These are phyloP conservation scores for Lottia gigantea DNA, from an alignment of 2,888 invertebrate genomes.

Conservation along the genomic window DNA sequence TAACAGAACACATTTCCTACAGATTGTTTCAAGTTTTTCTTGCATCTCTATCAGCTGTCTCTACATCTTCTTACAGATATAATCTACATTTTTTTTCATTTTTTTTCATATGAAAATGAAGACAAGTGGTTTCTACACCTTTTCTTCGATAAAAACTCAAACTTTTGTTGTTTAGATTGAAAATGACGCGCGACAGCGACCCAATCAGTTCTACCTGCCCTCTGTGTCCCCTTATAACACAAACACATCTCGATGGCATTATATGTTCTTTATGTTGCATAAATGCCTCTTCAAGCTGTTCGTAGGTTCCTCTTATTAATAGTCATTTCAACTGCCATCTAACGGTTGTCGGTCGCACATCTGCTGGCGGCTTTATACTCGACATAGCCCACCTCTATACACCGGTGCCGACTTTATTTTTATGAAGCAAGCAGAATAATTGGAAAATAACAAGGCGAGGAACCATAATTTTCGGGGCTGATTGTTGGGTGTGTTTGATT, in stretches of 20 bases:
- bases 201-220: conserved; percentile 11
- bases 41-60: neutral
- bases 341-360: conserved; percentile 8
- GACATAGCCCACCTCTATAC: neutral
- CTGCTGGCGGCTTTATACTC: conserved; percentile 1
- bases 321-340: conserved; percentile 6
- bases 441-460: conserved; percentile 6
- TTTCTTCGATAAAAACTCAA: conserved; percentile 2
- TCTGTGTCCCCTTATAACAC: neutral
- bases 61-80: neutral
- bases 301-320: conserved; percentile 3
- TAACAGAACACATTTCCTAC: too few relatives aligned
- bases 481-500: conserved; percentile 9
- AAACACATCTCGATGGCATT: conserved; percentile 4
- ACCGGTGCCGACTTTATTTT: conserved; percentile 7
- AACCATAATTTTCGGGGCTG: neutral
- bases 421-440: conserved; percentile 7
- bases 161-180: neutral
- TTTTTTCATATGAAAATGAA: conserved; percentile 11
- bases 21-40: too few relatives aligned
- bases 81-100: neutral
- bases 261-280: conserved; percentile 4
- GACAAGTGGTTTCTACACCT: neutral
- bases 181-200: conserved; percentile 4
- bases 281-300: conserved; percentile 9